phyloP scores from a whole-genome alignment of 2,888 invertebrate genomes.

The Liodrosophila aerea region DNA sequence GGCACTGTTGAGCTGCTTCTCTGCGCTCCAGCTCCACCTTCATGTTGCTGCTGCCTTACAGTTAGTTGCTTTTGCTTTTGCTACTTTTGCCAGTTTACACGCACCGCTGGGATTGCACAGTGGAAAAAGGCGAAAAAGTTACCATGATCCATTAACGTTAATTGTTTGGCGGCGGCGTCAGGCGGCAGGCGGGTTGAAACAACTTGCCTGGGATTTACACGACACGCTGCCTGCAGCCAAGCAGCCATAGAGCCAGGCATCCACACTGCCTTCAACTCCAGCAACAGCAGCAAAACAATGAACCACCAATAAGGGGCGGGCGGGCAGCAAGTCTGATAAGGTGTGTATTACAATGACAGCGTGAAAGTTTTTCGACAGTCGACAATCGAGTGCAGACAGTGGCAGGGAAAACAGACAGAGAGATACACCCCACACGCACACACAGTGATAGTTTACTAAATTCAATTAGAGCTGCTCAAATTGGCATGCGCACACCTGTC shows the following conservation, averaged over 20 bases:
- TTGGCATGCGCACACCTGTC: conserved; percentile 79
- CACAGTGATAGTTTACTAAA: conserved; percentile 67
- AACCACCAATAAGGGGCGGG: conserved; percentile 37
- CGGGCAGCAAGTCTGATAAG: conserved; percentile 51
- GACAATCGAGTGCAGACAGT: conserved; percentile 40
- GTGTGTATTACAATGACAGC: conserved; percentile 77
- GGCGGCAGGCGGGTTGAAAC: conserved; percentile 35
- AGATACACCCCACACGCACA: conserved; percentile 1
- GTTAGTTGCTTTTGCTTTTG: conserved; percentile 71
- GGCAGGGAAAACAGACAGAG: conserved; percentile 29
- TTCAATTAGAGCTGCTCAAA: conserved; percentile 77
- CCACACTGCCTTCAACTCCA: conserved; percentile 16
- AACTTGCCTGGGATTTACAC: conserved; percentile 72
- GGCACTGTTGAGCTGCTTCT: conserved; percentile 29
- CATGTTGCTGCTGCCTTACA: conserved; percentile 19
- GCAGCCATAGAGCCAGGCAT: conserved; percentile 3
- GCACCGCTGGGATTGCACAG: conserved; percentile 77
- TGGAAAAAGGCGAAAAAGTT: conserved; percentile 77
- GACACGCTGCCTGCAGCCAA: conserved; percentile 60
- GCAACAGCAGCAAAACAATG: conserved; percentile 34
- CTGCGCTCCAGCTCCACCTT: too few relatives aligned
- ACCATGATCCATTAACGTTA: conserved; percentile 79
- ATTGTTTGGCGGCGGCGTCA: conserved; percentile 70
- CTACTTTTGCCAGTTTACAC: conserved; percentile 79
- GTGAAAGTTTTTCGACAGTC: conserved; percentile 64